These are phyloP conservation scores for Ochotona curzoniae DNA, from an alignment of 2,113 vertebrate species.

Conservation along the genomic window DNA sequence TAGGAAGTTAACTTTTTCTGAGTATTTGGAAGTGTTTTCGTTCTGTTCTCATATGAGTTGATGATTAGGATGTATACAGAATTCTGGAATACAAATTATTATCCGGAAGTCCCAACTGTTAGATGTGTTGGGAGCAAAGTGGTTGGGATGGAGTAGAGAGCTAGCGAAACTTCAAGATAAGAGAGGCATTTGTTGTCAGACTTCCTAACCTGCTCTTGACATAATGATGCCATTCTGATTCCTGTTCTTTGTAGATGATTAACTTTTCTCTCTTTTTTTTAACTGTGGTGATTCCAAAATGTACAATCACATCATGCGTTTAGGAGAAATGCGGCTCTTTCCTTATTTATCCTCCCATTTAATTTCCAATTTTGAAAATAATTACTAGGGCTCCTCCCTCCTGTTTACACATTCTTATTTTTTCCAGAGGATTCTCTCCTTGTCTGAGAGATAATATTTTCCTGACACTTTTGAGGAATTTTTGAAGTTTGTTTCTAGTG, in stretches of 20 bases:
- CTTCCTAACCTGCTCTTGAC: background rate
- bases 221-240: background rate
- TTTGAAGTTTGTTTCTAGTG: background rate
- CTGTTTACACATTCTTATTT: background rate
- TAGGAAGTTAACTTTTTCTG: background rate
- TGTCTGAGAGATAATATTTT: background rate
- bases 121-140: background rate
- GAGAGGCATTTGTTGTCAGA: background rate
- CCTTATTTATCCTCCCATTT: background rate
- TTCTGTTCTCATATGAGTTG: background rate
- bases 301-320: background rate
- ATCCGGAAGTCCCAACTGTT: background rate
- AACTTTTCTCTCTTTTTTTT: background rate
- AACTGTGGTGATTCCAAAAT: background rate
- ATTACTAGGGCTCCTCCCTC: background rate
- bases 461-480: background rate
- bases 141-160: background rate
- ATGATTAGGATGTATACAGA: background rate
- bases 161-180: background rate
- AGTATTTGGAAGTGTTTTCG: background rate
- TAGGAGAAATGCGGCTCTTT: background rate
- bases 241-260: background rate
- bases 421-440: background rate
- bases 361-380: background rate
- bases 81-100: background rate